Percentiles rank a stretch among this genome's conserved stretches.
Evolutionary conservation across 2,888 invertebrate genomes (phyloP).

Genomic region (Sphecodes monilicornis): DNA sequence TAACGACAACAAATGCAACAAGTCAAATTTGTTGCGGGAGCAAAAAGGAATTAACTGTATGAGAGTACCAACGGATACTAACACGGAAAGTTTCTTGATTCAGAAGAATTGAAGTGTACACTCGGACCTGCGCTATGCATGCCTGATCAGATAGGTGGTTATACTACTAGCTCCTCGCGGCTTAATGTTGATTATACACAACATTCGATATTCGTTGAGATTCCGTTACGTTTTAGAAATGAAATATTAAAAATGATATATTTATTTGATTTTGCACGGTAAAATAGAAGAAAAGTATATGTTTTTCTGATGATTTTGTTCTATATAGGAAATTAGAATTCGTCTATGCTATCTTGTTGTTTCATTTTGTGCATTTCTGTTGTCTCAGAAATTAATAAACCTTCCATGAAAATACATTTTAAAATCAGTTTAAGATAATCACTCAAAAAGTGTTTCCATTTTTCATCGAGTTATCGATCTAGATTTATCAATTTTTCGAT

Average conservation of each 20-base stretch:
- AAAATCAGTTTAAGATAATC: no score
- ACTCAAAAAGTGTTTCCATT: no score
- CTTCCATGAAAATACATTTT: no score
- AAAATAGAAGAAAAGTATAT: neutral
- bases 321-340: neutral
- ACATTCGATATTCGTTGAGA: neutral
- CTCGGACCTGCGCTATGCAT: slow-evolving; percentile 64
- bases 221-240: neutral
- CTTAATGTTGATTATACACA: neutral
- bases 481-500: no score
- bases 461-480: no score
- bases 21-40: slow-evolving; percentile 23
- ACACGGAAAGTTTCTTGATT: slow-evolving; percentile 51
- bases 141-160: slow-evolving; percentile 58
- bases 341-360: no score
- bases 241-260: neutral
- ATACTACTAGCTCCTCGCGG: slow-evolving; percentile 52
- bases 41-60: slow-evolving; percentile 25
- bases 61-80: slow-evolving; percentile 42
- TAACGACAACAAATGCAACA: slow-evolving; percentile 31
- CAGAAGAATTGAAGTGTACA: slow-evolving; percentile 38
- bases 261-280: neutral
- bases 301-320: neutral
- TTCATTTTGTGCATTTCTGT: no score
- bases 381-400: no score